phyloP scores from a whole-genome alignment of 1,140 invertebrate genomes.

The Maniola jurtina region DNA sequence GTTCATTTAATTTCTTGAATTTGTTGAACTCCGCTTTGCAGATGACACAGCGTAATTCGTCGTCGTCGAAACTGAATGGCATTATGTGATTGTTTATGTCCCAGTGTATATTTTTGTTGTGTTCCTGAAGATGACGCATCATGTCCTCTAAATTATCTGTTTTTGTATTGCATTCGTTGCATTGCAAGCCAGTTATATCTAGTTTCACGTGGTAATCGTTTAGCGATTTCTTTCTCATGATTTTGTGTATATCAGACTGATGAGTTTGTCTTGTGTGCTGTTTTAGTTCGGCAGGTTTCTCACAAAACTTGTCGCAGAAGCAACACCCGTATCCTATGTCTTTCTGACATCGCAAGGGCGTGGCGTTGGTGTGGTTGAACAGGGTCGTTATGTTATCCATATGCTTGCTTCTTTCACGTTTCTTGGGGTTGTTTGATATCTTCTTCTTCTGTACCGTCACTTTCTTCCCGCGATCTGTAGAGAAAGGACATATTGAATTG shows the following conservation, averaged over 20 bases:
- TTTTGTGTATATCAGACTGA: constrained; percentile 17
- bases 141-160: constrained; percentile 31
- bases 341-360: constrained; percentile 36
- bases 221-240: constrained; percentile 24
- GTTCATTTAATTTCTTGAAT: constrained; percentile 39
- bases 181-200: constrained; percentile 41
- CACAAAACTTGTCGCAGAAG: constrained; percentile 40
- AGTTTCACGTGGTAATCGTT: constrained; percentile 30
- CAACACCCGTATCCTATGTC: constrained; percentile 38
- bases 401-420: not conserved
- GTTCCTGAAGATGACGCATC: constrained; percentile 37
- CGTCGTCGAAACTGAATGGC: constrained; percentile 38
- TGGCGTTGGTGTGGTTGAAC: constrained; percentile 46
- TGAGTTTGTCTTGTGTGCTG: constrained; percentile 36
- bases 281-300: constrained; percentile 39
- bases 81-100: constrained; percentile 42
- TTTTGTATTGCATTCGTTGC: constrained; percentile 35
- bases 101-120: constrained; percentile 34
- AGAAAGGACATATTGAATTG: not conserved
- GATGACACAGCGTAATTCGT: constrained; percentile 29
- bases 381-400: constrained; percentile 41
- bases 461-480: not conserved
- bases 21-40: constrained; percentile 33
- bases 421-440: not conserved
- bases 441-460: not conserved